A percentile compares a stretch with the other conserved stretches of the same genome.
Evolutionary conservation across 2,888 invertebrate genomes (phyloP).

Genomic region (Agrotis ipsilon): DNA sequence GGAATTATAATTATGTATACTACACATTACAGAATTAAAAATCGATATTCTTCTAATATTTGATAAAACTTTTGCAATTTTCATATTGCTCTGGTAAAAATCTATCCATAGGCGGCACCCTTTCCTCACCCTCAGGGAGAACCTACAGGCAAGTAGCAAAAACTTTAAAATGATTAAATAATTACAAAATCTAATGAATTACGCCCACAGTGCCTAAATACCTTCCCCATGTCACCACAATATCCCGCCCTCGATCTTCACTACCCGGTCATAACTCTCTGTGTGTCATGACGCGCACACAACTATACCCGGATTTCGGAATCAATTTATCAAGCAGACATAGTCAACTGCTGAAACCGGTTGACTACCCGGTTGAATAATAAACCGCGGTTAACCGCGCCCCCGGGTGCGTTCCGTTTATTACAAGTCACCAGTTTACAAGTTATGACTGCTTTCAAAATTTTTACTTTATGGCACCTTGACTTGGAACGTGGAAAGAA

Average conservation of each 20-base stretch:
- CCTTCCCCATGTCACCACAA: slow-evolving; percentile 18
- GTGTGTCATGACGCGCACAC: slow-evolving; percentile 20
- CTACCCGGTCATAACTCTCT: slow-evolving; percentile 30
- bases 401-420: slow-evolving; percentile 50
- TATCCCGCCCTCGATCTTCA: neutral
- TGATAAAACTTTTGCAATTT: too few relatives aligned
- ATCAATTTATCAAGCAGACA: slow-evolving; percentile 57
- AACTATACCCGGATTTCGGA: slow-evolving; percentile 46
- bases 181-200: neutral
- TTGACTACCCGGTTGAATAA: slow-evolving; percentile 56
- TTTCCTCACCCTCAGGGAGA: too few relatives aligned
- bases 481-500: slow-evolving; percentile 5
- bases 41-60: too few relatives aligned
- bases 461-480: slow-evolving; percentile 51
- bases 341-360: slow-evolving; percentile 45
- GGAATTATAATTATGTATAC: too few relatives aligned
- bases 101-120: too few relatives aligned
- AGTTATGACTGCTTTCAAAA: slow-evolving; percentile 41
- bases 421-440: slow-evolving; percentile 40
- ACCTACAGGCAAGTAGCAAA: too few relatives aligned
- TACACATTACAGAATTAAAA: too few relatives aligned
- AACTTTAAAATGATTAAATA: too few relatives aligned
- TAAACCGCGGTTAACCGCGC: slow-evolving; percentile 56
- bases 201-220: neutral
- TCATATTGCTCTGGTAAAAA: too few relatives aligned